Conservation (phyloP, 2,113 vertebrate genomes). For the Tetraodon nigroviridis region DNA sequence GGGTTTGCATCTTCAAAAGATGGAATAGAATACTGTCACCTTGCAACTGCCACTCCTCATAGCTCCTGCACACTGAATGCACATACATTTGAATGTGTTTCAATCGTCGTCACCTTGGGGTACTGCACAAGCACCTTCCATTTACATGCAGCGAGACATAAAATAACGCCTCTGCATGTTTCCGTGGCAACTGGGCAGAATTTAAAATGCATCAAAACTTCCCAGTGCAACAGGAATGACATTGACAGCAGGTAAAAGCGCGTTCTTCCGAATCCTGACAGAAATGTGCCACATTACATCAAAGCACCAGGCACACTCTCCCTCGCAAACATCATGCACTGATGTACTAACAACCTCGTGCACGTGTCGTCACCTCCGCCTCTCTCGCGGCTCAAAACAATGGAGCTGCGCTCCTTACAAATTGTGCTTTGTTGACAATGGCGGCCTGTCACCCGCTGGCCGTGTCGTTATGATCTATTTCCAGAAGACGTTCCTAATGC, state of each 20-base stretch:
- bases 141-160: slow-evolving; percentile 31
- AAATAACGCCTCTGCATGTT: slow-evolving; percentile 34
- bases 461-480: slow-evolving; percentile 64
- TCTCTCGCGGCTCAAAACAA: slow-evolving; percentile 50
- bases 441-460: slow-evolving; percentile 38
- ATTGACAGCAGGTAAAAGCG: slow-evolving; percentile 38
- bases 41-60: slow-evolving; percentile 27
- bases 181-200: slow-evolving; percentile 65
- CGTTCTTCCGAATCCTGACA: slow-evolving; percentile 45
- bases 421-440: slow-evolving; percentile 62
- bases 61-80: slow-evolving; percentile 33
- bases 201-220: slow-evolving; percentile 71
- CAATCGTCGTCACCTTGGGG: slow-evolving; percentile 63
- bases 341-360: slow-evolving; percentile 37
- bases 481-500: slow-evolving; percentile 50
- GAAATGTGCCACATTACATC: slow-evolving; percentile 52
- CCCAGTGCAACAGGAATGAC: slow-evolving; percentile 40
- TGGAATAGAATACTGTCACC: slow-evolving; percentile 47
- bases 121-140: slow-evolving; percentile 56
- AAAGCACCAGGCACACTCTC: slow-evolving; percentile 22
- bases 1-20: slow-evolving; percentile 29
- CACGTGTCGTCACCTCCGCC: slow-evolving; percentile 43
- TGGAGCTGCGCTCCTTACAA: slow-evolving; percentile 53
- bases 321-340: slow-evolving; percentile 15
- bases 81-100: slow-evolving; percentile 61